Conservation (phyloP, 2,888 invertebrate species). For the Dolichomitus sp. region DNA sequence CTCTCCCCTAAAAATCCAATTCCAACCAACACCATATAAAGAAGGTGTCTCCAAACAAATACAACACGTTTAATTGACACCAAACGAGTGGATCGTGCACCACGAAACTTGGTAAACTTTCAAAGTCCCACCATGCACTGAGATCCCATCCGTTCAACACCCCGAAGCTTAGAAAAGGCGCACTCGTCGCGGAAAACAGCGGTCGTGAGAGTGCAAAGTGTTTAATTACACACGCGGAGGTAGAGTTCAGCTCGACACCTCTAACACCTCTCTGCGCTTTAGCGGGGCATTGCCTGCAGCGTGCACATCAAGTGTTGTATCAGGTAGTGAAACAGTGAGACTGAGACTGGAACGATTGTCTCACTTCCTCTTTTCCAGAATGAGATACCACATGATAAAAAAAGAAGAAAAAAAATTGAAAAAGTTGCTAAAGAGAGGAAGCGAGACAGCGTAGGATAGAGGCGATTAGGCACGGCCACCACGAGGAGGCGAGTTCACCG, state of each 20-base stretch:
- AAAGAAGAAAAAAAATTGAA: slow-evolving; percentile 24
- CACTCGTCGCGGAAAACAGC: slow-evolving; percentile 31
- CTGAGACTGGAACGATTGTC: slow-evolving; percentile 13
- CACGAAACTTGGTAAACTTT: slow-evolving; percentile 1
- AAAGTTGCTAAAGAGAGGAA: slow-evolving; percentile 27
- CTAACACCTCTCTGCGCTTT: slow-evolving; percentile 23
- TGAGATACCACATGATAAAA: background rate
- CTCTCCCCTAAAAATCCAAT: background rate
- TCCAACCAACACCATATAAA: background rate
- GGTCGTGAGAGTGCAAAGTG: slow-evolving; percentile 68
- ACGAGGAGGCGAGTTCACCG: slow-evolving; percentile 64
- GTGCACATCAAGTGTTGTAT: slow-evolving; percentile 27
- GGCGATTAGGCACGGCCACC: slow-evolving; percentile 69
- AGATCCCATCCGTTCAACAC: slow-evolving; percentile 13
- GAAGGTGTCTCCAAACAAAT: background rate
- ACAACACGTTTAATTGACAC: background rate
- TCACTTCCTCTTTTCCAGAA: no score
- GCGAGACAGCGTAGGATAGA: slow-evolving; percentile 37
- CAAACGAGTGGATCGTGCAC: slow-evolving; percentile 33
- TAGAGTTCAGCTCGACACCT: slow-evolving; percentile 49
- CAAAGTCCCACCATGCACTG: background rate
- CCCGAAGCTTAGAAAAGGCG: background rate
- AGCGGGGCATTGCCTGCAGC: slow-evolving; percentile 21
- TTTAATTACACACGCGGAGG: slow-evolving; percentile 67
- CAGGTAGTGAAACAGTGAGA: slow-evolving; percentile 49